These are phyloP conservation scores for Sprattus sprattus DNA, from an alignment of 2,113 vertebrate species.

Conservation along the genomic window DNA sequence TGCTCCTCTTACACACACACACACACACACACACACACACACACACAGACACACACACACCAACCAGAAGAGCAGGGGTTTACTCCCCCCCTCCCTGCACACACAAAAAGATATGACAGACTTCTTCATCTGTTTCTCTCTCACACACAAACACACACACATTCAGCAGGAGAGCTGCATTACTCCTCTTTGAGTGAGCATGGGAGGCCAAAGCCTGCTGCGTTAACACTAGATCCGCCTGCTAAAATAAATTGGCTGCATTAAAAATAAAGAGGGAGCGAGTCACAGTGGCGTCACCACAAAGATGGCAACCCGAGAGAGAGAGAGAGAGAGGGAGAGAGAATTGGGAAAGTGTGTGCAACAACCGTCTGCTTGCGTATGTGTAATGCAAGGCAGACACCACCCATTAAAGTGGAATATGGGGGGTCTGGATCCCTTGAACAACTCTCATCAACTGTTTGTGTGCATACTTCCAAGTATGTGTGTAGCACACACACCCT, in stretches of 20 bases:
- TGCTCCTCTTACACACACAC: not conserved
- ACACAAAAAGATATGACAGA: not conserved
- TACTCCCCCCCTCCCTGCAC: conserved; percentile 2
- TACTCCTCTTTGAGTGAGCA: not conserved
- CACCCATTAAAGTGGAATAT: conserved; percentile 58
- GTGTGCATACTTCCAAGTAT: conserved; percentile 1
- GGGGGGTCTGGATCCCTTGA: conserved; percentile 62
- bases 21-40: not conserved
- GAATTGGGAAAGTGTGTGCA: conserved; percentile 67
- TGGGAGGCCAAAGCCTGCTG: conserved; percentile 47
- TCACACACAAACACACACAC: not conserved
- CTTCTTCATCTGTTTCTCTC: not conserved
- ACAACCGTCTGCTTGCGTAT: conserved; percentile 47
- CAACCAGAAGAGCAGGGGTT: not conserved
- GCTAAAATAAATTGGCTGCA: conserved; percentile 66
- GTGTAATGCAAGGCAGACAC: conserved; percentile 70
- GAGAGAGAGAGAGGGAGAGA: conserved; percentile 50
- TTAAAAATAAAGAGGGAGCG: conserved; percentile 71
- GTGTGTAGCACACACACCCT: not conserved
- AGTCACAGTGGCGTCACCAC: conserved; percentile 75
- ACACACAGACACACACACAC: conserved; percentile 9
- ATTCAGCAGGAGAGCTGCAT: conserved; percentile 39
- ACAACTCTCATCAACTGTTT: conserved; percentile 39
- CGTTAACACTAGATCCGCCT: conserved; percentile 62
- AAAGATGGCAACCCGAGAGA: conserved; percentile 69